Conservation (phyloP, 1,140 invertebrate genomes). For the Stegodyphus dumicola region DNA sequence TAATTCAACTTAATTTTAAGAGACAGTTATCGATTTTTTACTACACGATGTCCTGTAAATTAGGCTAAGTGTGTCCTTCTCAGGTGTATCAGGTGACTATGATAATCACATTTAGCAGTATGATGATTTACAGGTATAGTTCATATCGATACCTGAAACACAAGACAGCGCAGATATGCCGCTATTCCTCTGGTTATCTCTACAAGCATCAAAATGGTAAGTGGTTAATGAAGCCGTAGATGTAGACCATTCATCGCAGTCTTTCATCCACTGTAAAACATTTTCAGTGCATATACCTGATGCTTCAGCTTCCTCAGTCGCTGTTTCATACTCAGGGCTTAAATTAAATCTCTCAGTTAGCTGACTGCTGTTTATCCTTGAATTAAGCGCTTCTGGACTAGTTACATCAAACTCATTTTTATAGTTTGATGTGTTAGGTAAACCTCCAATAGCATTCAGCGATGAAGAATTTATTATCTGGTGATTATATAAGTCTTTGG, state of each 20-base stretch:
- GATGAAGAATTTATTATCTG: background rate
- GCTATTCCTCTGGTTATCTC: constrained; percentile 3
- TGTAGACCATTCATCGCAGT: constrained; percentile 48
- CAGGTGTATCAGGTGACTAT: no score
- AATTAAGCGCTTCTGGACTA: background rate
- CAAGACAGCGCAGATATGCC: constrained; percentile 17
- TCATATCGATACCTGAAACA: constrained; percentile 13
- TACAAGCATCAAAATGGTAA: constrained; percentile 4
- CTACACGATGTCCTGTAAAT: no score
- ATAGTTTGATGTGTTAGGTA: background rate
- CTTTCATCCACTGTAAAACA: constrained; percentile 1
- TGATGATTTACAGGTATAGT: constrained; percentile 40
- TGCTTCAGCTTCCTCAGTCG: background rate
- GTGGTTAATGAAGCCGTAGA: constrained; percentile 53
- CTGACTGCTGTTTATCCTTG: background rate
- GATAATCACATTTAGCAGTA: constrained; percentile 7
- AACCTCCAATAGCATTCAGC: background rate
- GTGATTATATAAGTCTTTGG: background rate
- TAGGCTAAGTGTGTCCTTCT: no score
- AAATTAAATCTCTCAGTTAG: background rate
- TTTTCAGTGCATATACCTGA: background rate
- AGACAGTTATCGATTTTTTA: no score
- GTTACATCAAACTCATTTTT: background rate
- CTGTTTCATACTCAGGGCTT: background rate
- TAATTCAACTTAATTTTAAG: no score